A percentile compares a stretch with the other conserved stretches of the same genome.
Conservation (phyloP, 1,140 invertebrate genomes). For the Anastrepha ludens region DNA sequence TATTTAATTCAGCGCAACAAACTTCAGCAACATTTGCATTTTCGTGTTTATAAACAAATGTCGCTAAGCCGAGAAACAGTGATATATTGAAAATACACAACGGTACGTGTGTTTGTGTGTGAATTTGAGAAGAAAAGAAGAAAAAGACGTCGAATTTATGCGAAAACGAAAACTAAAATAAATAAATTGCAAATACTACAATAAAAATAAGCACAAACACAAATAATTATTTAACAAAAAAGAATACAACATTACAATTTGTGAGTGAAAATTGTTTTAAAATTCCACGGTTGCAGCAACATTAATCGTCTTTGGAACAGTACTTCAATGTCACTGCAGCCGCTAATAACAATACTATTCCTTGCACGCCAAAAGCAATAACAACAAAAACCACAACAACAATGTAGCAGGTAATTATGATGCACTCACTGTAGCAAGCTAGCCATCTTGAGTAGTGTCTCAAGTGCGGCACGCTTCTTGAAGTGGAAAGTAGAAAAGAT, state of each 20-base stretch:
- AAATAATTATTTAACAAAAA: neutral
- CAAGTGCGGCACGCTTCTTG: constrained; percentile 3
- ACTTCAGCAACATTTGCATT: neutral
- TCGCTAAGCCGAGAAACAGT: neutral
- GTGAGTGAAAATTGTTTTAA: constrained; percentile 31
- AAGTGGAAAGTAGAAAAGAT: neutral
- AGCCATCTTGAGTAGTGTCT: constrained; percentile 34
- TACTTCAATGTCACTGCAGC: constrained; percentile 47
- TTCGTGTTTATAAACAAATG: constrained; percentile 46
- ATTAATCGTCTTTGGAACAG: constrained; percentile 46
- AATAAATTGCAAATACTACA: neutral
- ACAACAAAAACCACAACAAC: constrained; percentile 10
- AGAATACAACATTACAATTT: constrained; percentile 6
- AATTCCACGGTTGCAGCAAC: constrained; percentile 18
- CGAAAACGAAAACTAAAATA: constrained; percentile 29
- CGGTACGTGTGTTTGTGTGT: neutral
- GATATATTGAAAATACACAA: constrained; percentile 20
- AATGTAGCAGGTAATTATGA: constrained; percentile 18
- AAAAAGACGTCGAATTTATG: neutral
- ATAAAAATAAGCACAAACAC: too few relatives aligned
- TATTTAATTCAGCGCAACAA: constrained; percentile 29
- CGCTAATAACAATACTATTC: neutral
- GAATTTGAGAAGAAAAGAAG: neutral
- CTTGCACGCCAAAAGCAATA: constrained; percentile 20
- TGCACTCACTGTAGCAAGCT: constrained; percentile 33